Percentiles rank a stretch among this genome's conserved stretches.
These are phyloP conservation scores for Meriones psammophilus DNA, from an alignment of 2,797 vertebrate species.

Conservation along the genomic window DNA sequence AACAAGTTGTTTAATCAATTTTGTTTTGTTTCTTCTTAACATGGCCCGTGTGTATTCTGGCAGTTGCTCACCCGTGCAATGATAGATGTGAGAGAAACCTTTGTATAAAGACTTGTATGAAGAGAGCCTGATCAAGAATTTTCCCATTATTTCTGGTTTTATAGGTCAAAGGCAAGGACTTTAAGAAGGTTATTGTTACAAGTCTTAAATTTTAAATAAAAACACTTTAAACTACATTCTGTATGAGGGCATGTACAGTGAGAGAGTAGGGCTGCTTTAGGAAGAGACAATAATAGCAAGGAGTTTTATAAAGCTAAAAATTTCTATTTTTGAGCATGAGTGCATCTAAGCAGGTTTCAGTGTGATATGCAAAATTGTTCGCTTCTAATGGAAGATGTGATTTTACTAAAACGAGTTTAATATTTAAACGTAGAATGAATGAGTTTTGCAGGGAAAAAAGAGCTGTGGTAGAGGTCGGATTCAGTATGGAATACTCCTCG, in stretches of 20 bases:
- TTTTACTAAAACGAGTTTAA: background rate
- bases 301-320: background rate
- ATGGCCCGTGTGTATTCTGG: background rate
- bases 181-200: background rate
- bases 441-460: background rate
- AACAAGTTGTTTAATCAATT: background rate
- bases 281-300: background rate
- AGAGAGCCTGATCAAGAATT: background rate
- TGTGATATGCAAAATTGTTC: background rate
- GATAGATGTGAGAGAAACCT: background rate
- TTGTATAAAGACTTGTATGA: background rate
- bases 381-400: background rate
- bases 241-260: background rate
- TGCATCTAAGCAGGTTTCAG: background rate
- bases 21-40: background rate
- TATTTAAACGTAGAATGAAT: background rate
- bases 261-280: background rate
- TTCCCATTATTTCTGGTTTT: background rate
- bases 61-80: background rate
- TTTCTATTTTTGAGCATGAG: background rate
- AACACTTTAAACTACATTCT: background rate
- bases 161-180: background rate
- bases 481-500: background rate
- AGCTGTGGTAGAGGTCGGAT: background rate
- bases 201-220: background rate